Conservation (phyloP, 2,888 invertebrate species). For the Ametastegia equiseti region DNA sequence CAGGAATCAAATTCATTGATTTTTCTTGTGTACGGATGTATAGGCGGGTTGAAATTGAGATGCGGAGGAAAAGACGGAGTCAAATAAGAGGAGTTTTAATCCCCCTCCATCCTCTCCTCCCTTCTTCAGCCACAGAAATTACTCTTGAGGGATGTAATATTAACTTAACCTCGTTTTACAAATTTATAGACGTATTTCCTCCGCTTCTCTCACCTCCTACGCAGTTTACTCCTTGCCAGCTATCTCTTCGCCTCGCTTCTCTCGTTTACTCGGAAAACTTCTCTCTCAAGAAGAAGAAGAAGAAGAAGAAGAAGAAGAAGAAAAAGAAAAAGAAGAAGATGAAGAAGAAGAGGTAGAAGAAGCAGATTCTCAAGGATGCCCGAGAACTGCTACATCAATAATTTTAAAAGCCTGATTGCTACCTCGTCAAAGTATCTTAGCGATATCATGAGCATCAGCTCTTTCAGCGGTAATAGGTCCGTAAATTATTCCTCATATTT, state of each 20-base stretch:
- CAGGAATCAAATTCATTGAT: too few relatives aligned
- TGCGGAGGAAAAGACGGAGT: not conserved
- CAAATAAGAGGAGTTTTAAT: conserved; percentile 21
- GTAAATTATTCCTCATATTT: not conserved
- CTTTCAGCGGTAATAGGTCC: not conserved
- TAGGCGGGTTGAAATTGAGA: not conserved
- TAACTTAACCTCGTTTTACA: conserved; percentile 34
- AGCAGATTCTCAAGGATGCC: not conserved
- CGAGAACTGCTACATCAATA: not conserved
- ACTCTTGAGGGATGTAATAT: conserved; percentile 20
- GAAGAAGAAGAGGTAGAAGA: too few relatives aligned
- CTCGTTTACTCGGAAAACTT: not conserved
- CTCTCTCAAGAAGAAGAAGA: not conserved
- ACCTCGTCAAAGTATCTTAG: not conserved
- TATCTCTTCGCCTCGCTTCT: not conserved
- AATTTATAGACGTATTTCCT: conserved; percentile 20
- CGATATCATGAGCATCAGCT: not conserved
- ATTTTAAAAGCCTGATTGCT: not conserved
- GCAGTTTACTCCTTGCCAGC: not conserved
- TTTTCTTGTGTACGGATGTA: too few relatives aligned
- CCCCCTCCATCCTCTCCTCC: not conserved
- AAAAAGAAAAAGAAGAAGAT: not conserved
- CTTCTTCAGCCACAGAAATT: conserved; percentile 8
- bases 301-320: not conserved
- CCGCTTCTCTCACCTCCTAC: not conserved